Evolutionary conservation across 1,140 invertebrate genomes (phyloP), one percentile per base, ranked within the genome.

Genomic region (Lordiphosa stackelbergi): DNA sequence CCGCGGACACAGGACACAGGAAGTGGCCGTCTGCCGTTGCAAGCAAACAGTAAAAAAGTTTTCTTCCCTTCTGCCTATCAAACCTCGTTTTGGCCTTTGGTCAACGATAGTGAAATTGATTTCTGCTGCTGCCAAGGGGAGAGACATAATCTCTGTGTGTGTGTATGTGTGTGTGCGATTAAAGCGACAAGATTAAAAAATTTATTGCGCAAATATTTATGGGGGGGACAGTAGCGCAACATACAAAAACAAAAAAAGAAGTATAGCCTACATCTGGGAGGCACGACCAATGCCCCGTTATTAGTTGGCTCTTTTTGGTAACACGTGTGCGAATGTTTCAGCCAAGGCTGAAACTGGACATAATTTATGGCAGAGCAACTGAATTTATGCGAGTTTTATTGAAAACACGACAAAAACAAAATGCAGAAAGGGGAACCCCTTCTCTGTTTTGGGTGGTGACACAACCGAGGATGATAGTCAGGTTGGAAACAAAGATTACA

Each of bases 161-260:
- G 85, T 81, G 70, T 77, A 49, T 60, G 31, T 65, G 57, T 47
- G 47, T 87, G 85, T 81, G 70, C 81, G 85, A 87, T 87, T 85
- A 86, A 85, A 81, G 70, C 73, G 74, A 83, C 85, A 81, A 87
- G 85, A 87, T 87, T 87, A 87, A 87, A 87, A 87, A 87, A 87
- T 87, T 87, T 87, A 87, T 87, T 87, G 83, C 85, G 53, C 74
- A 87, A 87, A 87, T 87, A 87, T 87, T 86, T 87, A 87, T 87
- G 64, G 63, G 77, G 75, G 59, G 57, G 53, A 73, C 74, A 73
- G 74, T 66, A 72, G 45, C 43, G 49, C 37, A 66, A 51, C 40
- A 66, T 51, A 57, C 56, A 64, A 45, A 62, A 24, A 24, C 22
- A 24, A 24, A 19, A 19, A 19, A 52, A 51, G 24, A 51, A 28